Evolutionary conservation across 2,797 vertebrate species (phyloP).

Genomic region (Iguana delicatissima): DNA sequence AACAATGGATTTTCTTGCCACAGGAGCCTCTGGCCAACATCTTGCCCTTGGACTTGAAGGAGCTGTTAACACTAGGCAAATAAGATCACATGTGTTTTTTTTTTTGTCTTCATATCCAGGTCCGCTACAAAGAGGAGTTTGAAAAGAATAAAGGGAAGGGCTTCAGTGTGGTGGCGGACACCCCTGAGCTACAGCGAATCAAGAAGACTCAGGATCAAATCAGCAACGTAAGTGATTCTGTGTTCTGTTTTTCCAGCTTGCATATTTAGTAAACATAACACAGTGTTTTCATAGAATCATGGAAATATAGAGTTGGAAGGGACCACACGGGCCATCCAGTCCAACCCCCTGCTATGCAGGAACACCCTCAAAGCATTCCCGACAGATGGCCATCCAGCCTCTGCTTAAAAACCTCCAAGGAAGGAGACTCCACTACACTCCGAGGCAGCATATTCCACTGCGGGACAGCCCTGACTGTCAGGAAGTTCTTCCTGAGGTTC

Average conservation of each 20-base stretch:
- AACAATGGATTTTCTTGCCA: background rate
- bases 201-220: constrained; percentile 97
- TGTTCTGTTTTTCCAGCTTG: rapidly evolving
- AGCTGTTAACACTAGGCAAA: rapidly evolving
- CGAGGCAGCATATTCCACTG: too few species aligned
- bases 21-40: background rate
- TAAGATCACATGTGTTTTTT: background rate
- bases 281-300: too few species aligned
- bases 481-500: too few species aligned
- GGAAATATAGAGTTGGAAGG: too few species aligned
- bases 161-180: constrained; percentile 93
- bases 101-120: constrained; percentile 75
- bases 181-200: constrained; percentile 94
- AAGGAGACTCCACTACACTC: too few species aligned
- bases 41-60: background rate
- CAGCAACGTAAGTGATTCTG: constrained; percentile 90
- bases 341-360: too few species aligned
- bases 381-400: too few species aligned
- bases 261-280: background rate
- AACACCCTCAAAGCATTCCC: too few species aligned
- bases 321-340: too few species aligned
- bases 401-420: too few species aligned
- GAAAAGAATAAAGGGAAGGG: constrained; percentile 97
- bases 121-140: constrained; percentile 96
- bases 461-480: too few species aligned